A percentile compares a stretch with the other conserved stretches of the same genome.
phyloP scores from a whole-genome alignment of 2,113 vertebrate genomes.

The Pollimyrus isidori region DNA sequence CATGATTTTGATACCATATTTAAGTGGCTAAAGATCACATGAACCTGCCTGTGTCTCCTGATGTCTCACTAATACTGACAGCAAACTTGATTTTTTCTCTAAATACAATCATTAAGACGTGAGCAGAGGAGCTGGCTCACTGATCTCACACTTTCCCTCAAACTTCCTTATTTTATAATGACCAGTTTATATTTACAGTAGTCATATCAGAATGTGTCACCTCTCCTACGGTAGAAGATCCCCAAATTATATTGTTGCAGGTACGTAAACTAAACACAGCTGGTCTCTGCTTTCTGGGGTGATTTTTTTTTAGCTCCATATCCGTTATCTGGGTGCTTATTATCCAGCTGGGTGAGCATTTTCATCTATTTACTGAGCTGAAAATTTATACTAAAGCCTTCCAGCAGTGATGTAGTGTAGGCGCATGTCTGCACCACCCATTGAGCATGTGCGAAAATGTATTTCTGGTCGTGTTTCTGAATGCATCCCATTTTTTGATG shows the following conservation, averaged over 20 bases:
- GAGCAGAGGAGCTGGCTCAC: background rate
- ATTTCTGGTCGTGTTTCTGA: background rate
- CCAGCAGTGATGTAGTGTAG: background rate
- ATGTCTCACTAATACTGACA: background rate
- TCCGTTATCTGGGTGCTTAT: background rate
- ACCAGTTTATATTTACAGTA: background rate
- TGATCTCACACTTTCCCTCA: background rate
- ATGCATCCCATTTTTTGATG: background rate
- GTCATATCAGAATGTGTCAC: background rate
- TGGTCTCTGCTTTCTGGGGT: background rate
- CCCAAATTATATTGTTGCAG: background rate
- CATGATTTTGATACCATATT: background rate
- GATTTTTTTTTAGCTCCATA: background rate
- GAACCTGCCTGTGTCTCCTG: background rate
- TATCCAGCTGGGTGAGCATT: background rate
- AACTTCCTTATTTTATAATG: background rate
- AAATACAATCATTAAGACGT: background rate
- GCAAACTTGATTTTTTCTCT: background rate
- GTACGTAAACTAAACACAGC: background rate
- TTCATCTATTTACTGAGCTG: background rate
- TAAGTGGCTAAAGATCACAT: background rate
- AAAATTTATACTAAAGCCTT: background rate
- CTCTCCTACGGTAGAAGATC: background rate
- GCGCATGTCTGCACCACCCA: background rate
- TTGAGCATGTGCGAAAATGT: background rate